Percentiles rank a stretch among this genome's conserved stretches.
Evolutionary conservation across 1,140 invertebrate species (phyloP).

Genomic region (Asobara japonica): DNA sequence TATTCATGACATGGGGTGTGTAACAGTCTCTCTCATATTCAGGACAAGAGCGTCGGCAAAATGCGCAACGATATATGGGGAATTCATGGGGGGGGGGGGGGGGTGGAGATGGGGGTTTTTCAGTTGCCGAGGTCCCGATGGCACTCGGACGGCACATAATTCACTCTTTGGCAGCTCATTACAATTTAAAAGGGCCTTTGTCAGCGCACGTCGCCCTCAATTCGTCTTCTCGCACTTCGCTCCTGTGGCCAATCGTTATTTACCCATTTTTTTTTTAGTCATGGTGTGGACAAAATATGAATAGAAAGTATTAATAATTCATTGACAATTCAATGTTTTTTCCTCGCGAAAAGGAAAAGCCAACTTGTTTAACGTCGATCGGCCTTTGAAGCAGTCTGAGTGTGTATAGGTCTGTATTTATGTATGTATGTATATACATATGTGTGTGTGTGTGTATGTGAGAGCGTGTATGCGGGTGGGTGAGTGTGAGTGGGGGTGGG

Average conservation of each 20-base stretch:
- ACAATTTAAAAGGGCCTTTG: slow-evolving; percentile 66
- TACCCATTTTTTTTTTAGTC: neutral
- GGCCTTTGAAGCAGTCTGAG: too few relatives aligned
- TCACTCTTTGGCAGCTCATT: slow-evolving; percentile 68
- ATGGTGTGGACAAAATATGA: neutral
- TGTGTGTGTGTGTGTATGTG: too few relatives aligned
- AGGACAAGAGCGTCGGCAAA: neutral
- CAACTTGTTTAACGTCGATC: too few relatives aligned
- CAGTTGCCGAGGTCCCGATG: slow-evolving; percentile 47
- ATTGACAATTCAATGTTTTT: neutral
- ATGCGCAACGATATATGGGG: slow-evolving; percentile 18
- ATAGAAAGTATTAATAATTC: neutral
- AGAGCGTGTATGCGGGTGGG: too few relatives aligned
- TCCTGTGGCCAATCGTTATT: slow-evolving; percentile 42
- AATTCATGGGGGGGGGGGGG: slow-evolving; percentile 19
- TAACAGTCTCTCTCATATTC: slow-evolving; percentile 38
- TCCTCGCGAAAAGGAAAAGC: too few relatives aligned
- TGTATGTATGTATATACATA: too few relatives aligned
- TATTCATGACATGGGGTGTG: slow-evolving; percentile 66
- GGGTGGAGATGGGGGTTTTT: slow-evolving; percentile 28
- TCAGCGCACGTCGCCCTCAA: slow-evolving; percentile 43
- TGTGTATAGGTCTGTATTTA: too few relatives aligned
- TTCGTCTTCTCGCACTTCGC: slow-evolving; percentile 36
- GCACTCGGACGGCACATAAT: slow-evolving; percentile 64
- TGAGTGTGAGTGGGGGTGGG: too few relatives aligned